Evolutionary conservation across 2,113 vertebrate species (phyloP).

Genomic region (Macrotus californicus): DNA sequence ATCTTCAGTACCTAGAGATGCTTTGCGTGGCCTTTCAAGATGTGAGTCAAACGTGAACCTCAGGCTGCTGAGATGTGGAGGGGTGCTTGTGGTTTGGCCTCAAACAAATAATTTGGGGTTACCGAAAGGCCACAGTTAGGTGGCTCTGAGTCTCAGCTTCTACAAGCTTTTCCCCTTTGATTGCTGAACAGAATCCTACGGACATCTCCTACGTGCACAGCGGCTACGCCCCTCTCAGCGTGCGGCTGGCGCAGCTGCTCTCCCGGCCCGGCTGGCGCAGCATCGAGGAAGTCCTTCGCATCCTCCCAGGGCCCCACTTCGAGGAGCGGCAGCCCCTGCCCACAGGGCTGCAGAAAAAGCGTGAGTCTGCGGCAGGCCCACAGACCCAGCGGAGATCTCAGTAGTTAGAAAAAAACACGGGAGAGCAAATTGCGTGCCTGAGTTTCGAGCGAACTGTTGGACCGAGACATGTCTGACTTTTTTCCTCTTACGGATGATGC

Average conservation of each 20-base stretch:
- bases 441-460: not conserved
- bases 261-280: constrained; percentile 96
- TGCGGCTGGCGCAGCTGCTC: constrained; percentile 93
- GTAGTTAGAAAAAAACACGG: not conserved
- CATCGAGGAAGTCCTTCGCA: constrained; percentile 97
- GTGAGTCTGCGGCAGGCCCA: constrained; percentile 69
- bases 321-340: constrained; percentile 96
- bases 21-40: not conserved
- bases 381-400: not conserved
- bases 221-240: constrained; percentile 94
- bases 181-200: constrained; percentile 88
- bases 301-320: constrained; percentile 96
- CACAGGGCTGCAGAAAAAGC: constrained; percentile 85
- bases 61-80: not conserved
- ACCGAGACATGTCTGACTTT: not conserved
- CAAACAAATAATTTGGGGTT: not conserved
- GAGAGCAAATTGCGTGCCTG: not conserved
- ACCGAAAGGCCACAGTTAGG: not conserved
- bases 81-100: not conserved
- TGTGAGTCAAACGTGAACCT: not conserved
- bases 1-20: not conserved
- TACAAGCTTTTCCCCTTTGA: not conserved
- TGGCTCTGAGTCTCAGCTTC: not conserved
- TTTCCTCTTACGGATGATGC: not conserved
- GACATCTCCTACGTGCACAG: constrained; percentile 99